Evolutionary conservation across 2,888 invertebrate genomes (phyloP).

Genomic region (Athetis lepigone): DNA sequence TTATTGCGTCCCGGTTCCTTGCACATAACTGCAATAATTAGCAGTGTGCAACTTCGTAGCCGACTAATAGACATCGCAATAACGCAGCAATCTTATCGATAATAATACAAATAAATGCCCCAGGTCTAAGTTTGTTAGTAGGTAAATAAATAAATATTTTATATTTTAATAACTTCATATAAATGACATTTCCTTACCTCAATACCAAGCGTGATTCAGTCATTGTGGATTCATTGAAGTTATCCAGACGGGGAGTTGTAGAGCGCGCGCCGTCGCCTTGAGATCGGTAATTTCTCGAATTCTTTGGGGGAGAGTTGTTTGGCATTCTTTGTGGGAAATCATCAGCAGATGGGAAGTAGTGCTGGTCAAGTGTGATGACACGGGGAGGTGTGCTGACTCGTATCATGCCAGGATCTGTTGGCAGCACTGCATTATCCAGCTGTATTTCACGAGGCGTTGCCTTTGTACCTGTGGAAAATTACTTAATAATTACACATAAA

Average conservation of each 20-base stretch:
- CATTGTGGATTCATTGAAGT: conserved; percentile 86
- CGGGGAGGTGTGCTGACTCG: conserved; percentile 97
- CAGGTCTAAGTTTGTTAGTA: not conserved
- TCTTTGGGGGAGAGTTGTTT: conserved; percentile 82
- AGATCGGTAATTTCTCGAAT: conserved; percentile 76
- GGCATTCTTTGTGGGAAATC: conserved; percentile 82
- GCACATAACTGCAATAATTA: no score
- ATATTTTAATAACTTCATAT: no score
- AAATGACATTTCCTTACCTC: conserved; percentile 72
- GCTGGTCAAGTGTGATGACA: conserved; percentile 96
- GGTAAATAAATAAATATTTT: no score
- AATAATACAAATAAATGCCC: no score
- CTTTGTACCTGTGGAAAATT: no score
- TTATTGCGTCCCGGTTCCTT: no score
- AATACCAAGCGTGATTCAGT: conserved; percentile 86
- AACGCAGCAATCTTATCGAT: no score
- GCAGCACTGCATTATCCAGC: conserved; percentile 95
- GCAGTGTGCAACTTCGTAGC: no score
- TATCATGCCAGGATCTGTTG: conserved; percentile 93
- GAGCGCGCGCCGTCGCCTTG: conserved; percentile 85
- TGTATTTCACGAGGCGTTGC: conserved; percentile 97
- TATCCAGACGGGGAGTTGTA: conserved; percentile 79
- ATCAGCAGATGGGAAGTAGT: conserved; percentile 94
- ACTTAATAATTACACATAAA: no score
- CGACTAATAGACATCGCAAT: no score